Base-by-base conservation (phyloP, 35 echinoderm and acorn worm species). In the Ophioderma brevispina region DNA sequence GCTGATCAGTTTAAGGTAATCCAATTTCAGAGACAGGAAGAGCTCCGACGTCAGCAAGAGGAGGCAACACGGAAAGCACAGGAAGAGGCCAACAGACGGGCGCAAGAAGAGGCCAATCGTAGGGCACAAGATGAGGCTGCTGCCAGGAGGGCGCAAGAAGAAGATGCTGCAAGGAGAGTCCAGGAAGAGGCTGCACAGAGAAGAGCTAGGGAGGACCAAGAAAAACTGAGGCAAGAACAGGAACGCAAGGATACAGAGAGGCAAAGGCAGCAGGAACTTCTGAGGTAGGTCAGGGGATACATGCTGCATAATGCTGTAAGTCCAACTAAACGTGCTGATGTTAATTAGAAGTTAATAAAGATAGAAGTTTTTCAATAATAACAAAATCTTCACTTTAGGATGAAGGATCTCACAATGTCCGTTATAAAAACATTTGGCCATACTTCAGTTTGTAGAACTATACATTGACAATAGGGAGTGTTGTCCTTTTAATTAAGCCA, bases 221-320 rank as follows among this genome's bases (percentile, higher is more conserved):
- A 93, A 76, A 75, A 82, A 42, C 87, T 35, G 31, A 85, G 83
- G 34, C 81, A 76, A 33, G 85, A 92, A 84, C 79, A 89, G 55
- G 90, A 96, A 21, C 76, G 87, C 64, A 92, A 81, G 80, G 80
- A 93, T 33, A 64, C 56, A 13, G 92, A 75, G 86, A 93, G 41
- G 38, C 80, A 80, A 75, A 88, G 85, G 83, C 88, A 90, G 14
- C 83, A 91, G 35, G 90, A 91, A 56, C 31, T 87, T 25, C 39
- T 87, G 34, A 87, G 85, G 85, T 87, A 41, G 41, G 41, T 17
- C 4, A 8, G 4, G 41, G 41, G n/a, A n/a, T n/a, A 8, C 41
- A 46, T 46, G 41, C 41, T 8, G 41, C 17, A 46, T 46, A 8
- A 46, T 4, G 41, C 41, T 46, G 85, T 93, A 39, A 78, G n/a